Evolutionary conservation across 2,888 invertebrate species (phyloP), one percentile per base, ranked within the genome.

Genomic region (Bombyx huttoni): DNA sequence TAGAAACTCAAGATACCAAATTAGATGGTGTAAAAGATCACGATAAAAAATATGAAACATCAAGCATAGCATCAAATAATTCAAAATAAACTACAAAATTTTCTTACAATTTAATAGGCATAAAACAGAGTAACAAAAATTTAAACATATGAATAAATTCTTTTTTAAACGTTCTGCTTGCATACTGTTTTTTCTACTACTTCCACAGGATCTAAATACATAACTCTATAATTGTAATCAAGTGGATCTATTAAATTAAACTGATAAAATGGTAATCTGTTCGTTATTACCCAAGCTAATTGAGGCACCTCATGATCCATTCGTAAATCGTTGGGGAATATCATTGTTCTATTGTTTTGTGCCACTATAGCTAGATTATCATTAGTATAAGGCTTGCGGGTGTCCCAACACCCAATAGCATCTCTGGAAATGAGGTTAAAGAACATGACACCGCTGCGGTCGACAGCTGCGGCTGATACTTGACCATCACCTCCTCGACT

Each of bases 401-500:
- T 93, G 67, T 96, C 93, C 96, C 96, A 96, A 76, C 96, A 96
- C 58, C 93, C 94, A 49, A 96, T 90, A 56, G 93, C 91, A 75
- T 95, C 94, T 55, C 91, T 90, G 53, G 94, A 93, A 51, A 95
- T 92, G 75, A 94, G 91, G 87, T 96, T 95, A 73, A 90, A 95
- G 80, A 94, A 95, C 91, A 95, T 92, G 13, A 96, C 89, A 55
- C 93, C 94, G 68, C 92, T 91, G 61, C 91, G 89, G 70, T 94
- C 93, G 66, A 95, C 91, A 35, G 91, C 93, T 35, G 93, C 91
- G 45, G 94, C 93, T 0, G 95, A 93, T 12, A 94, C 92, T 62
- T 96, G 96, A 1, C 94, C 94, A 51, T 75, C 69, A 49, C 71
- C 67, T 40, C 93, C 93, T 35, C 93, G 89, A 62, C 90, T 77